These are phyloP conservation scores for Nothoprocta pentlandii DNA, from an alignment of 2,113 vertebrate genomes.

Conservation along the genomic window DNA sequence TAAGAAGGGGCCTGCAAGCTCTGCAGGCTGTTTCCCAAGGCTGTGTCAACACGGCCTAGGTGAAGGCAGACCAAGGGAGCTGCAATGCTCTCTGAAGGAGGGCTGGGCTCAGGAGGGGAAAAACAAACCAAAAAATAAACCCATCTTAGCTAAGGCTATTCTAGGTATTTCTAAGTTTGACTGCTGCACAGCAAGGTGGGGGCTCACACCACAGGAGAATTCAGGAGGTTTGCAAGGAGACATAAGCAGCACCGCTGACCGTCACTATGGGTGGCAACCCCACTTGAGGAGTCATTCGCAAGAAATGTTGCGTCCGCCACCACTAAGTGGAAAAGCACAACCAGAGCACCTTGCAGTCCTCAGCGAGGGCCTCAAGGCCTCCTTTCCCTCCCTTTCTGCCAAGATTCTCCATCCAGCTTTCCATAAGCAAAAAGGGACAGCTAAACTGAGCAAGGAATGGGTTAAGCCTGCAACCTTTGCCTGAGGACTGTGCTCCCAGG, in stretches of 20 bases:
- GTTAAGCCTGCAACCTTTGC: not conserved
- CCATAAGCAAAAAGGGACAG: not conserved
- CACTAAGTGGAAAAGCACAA: fast-evolving
- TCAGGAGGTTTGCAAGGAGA: not conserved
- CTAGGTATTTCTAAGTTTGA: not conserved
- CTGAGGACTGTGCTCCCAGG: not conserved
- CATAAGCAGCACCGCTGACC: not conserved
- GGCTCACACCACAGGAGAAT: not conserved
- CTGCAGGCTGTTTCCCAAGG: not conserved
- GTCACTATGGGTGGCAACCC: fast-evolving
- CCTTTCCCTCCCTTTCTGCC: not conserved
- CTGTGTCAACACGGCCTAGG: not conserved
- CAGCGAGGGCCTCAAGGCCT: not conserved
- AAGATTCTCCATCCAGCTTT: not conserved
- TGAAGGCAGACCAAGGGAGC: not conserved
- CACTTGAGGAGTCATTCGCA: not conserved
- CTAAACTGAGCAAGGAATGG: fast-evolving
- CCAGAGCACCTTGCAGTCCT: not conserved
- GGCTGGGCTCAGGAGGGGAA: not conserved
- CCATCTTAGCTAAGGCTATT: fast-evolving
- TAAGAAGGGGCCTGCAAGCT: not conserved
- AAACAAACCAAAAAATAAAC: too few relatives aligned
- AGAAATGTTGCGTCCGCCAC: not conserved
- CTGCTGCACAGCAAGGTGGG: fast-evolving
- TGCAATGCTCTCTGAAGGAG: too few relatives aligned